These are phyloP conservation scores for Ormyrus pomaceus DNA, from an alignment of 2,888 invertebrate genomes.

Conservation along the genomic window DNA sequence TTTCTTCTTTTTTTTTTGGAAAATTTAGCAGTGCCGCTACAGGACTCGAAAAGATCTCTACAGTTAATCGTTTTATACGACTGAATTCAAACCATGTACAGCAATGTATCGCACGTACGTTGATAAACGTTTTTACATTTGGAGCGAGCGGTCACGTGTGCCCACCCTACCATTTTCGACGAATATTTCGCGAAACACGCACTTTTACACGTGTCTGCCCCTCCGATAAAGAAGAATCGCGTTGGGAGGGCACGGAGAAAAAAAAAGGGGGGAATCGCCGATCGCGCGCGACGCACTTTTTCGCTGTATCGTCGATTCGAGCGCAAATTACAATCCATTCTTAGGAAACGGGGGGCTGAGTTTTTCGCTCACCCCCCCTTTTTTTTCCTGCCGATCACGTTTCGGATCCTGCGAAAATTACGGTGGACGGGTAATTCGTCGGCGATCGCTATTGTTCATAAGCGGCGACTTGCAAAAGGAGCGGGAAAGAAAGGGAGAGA, in stretches of 20 bases:
- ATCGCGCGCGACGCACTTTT: slow-evolving; percentile 30
- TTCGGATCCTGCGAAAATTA: slow-evolving; percentile 34
- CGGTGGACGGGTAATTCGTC: slow-evolving; percentile 24
- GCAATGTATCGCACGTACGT: slow-evolving; percentile 5
- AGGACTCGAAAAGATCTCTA: no score
- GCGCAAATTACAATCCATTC: slow-evolving; percentile 46
- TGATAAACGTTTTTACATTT: slow-evolving; percentile 41
- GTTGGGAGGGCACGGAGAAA: not conserved
- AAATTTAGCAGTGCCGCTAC: no score
- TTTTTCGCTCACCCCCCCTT: not conserved
- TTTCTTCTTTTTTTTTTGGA: no score
- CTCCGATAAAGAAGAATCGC: not conserved
- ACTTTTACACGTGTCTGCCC: slow-evolving; percentile 9
- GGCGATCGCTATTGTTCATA: slow-evolving; percentile 18
- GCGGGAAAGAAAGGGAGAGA: not conserved
- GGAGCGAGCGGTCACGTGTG: slow-evolving; percentile 1
- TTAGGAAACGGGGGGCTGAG: not conserved
- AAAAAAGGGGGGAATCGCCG: not conserved
- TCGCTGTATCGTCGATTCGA: slow-evolving; percentile 39
- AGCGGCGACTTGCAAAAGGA: slow-evolving; percentile 17
- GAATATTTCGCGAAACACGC: slow-evolving; percentile 21
- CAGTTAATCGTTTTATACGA: slow-evolving; percentile 15
- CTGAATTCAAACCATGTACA: slow-evolving; percentile 28
- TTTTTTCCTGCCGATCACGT: slow-evolving; percentile 50
- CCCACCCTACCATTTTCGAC: not conserved